Conservation (phyloP, 2,888 invertebrate species). For the Argyresthia albistria region DNA sequence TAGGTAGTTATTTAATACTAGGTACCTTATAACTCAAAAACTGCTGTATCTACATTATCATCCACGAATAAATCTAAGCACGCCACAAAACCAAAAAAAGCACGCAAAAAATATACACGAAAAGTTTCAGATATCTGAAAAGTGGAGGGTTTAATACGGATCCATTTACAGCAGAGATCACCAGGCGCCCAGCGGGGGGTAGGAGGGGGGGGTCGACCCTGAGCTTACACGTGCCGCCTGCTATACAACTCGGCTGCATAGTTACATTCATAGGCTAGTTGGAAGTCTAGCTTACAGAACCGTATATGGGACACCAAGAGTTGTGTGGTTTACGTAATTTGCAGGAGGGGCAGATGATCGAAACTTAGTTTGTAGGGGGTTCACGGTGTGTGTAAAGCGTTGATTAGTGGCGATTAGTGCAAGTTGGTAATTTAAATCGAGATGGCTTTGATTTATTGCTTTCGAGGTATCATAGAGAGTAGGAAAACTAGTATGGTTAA, state of each 20-base stretch:
- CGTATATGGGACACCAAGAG: slow-evolving; percentile 22
- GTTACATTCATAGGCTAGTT: slow-evolving; percentile 54
- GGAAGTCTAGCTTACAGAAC: slow-evolving; percentile 35
- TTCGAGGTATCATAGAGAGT: too few species aligned
- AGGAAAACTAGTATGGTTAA: too few species aligned
- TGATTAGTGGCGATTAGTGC: neutral
- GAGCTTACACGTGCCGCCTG: slow-evolving; percentile 42
- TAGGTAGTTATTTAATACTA: too few species aligned
- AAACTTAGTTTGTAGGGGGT: slow-evolving; percentile 46
- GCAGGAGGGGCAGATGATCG: slow-evolving; percentile 23
- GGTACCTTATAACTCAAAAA: too few species aligned
- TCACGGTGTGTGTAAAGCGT: slow-evolving; percentile 11
- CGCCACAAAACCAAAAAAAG: too few species aligned
- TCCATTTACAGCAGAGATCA: slow-evolving; percentile 26
- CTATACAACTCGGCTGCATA: slow-evolving; percentile 24
- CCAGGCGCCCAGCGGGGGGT: slow-evolving; percentile 38
- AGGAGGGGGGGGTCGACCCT: slow-evolving; percentile 22
- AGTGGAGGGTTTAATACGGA: slow-evolving; percentile 6
- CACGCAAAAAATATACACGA: too few species aligned
- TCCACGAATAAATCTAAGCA: too few species aligned
- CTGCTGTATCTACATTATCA: too few species aligned
- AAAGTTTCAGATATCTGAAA: too few species aligned
- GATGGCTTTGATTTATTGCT: too few species aligned
- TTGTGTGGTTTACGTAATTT: slow-evolving; percentile 61
- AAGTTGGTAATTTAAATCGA: too few species aligned